A percentile compares a stretch with the other conserved stretches of the same genome.
Conservation (phyloP, 2,113 vertebrate species). For the Synchiropus splendidus region DNA sequence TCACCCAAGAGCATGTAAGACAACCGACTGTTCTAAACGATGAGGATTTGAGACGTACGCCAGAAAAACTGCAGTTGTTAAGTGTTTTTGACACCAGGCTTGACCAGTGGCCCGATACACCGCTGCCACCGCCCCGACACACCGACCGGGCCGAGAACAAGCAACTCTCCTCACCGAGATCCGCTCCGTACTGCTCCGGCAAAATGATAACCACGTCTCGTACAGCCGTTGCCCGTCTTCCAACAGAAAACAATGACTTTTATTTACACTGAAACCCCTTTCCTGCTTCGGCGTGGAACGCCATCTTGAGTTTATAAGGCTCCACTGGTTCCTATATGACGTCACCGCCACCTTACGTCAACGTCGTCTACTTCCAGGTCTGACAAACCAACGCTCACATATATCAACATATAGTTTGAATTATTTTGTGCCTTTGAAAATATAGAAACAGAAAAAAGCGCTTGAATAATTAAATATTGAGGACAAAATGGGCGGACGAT, state of each 20-base stretch:
- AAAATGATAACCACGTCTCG: slow-evolving; percentile 32
- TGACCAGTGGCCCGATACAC: slow-evolving; percentile 38
- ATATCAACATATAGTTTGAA: no score
- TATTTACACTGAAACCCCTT: slow-evolving; percentile 61
- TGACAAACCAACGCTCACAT: no score
- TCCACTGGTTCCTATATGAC: slow-evolving; percentile 57
- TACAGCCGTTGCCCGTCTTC: slow-evolving; percentile 5
- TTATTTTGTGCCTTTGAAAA: no score
- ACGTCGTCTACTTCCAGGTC: background rate
- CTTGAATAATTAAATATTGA: no score
- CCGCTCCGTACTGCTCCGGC: slow-evolving; percentile 40
- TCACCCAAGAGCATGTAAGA: no score
- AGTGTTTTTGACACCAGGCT: slow-evolving; percentile 23
- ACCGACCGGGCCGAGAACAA: background rate
- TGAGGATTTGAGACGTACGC: background rate
- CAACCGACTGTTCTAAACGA: no score
- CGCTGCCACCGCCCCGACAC: slow-evolving; percentile 61
- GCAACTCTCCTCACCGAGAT: slow-evolving; percentile 46
- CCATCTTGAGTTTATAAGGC: slow-evolving; percentile 70
- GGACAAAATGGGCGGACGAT: no score
- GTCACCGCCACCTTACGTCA: slow-evolving; percentile 44
- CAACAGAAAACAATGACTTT: slow-evolving; percentile 31
- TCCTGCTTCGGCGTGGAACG: slow-evolving; percentile 68
- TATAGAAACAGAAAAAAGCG: no score
- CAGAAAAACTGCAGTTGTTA: slow-evolving; percentile 1